Evolutionary conservation across 1,140 invertebrate genomes (phyloP).

Genomic region (Chelonus insularis): DNA sequence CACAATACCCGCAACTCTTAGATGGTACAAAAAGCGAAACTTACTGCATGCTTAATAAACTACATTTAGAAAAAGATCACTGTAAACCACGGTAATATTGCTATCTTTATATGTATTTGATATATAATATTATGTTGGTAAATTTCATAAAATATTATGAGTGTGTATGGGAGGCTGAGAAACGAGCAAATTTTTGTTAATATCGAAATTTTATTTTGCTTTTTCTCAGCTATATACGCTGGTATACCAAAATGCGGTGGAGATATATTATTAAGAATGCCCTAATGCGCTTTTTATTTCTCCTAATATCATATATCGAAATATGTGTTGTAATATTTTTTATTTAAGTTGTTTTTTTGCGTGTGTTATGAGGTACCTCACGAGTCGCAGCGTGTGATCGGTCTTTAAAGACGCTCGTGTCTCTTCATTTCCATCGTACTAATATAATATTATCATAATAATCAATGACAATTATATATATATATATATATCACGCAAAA

Average conservation of each 20-base stretch:
- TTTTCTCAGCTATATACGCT: constrained; percentile 13
- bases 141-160: constrained; percentile 7
- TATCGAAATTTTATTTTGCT: constrained; percentile 9
- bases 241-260: not conserved
- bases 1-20: constrained; percentile 2
- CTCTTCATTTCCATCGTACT: too few species aligned
- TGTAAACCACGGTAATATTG: constrained; percentile 12
- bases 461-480: too few species aligned
- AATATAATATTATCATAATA: too few species aligned
- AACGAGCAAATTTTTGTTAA: constrained; percentile 17
- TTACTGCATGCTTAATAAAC: constrained; percentile 7
- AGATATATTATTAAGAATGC: not conserved
- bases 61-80: too few species aligned
- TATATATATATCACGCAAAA: too few species aligned
- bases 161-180: constrained; percentile 10
- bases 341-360: not conserved
- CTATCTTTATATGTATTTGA: constrained; percentile 1
- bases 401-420: too few species aligned
- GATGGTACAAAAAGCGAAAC: constrained; percentile 17
- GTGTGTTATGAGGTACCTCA: not conserved
- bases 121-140: constrained; percentile 10
- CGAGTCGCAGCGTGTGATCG: too few species aligned
- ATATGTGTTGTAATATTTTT: not conserved
- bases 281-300: not conserved
- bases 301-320: constrained; percentile 4